Percentiles rank a stretch among this genome's conserved stretches.
Evolutionary conservation across 2,113 vertebrate species (phyloP).

Genomic region (Tachuris rubrigastra): DNA sequence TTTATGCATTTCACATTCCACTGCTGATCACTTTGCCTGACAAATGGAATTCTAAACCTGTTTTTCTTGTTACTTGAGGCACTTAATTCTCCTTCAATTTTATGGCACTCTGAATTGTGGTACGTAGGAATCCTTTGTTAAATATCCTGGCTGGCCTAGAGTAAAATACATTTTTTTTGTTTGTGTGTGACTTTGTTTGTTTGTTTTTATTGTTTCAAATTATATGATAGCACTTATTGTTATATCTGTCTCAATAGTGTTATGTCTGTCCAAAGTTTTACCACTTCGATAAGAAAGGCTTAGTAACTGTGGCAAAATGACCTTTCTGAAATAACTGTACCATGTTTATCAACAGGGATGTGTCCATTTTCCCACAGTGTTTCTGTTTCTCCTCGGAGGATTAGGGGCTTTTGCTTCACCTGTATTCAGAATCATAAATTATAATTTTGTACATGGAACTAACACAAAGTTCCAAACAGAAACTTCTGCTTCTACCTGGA

Average conservation of each 20-base stretch:
- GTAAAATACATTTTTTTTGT: not conserved
- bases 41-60: not conserved
- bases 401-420: not conserved
- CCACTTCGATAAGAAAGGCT: not conserved
- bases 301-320: not conserved
- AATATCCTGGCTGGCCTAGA: not conserved
- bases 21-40: conserved; percentile 11
- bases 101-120: not conserved
- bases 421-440: not conserved
- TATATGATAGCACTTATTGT: not conserved
- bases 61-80: not conserved
- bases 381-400: not conserved
- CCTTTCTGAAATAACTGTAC: not conserved
- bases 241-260: not conserved
- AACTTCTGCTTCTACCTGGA: not conserved
- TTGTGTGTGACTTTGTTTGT: not conserved
- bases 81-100: conserved; percentile 18
- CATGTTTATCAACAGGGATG: accelerated
- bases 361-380: accelerated
- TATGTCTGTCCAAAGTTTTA: not conserved
- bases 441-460: not conserved
- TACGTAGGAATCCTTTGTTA: not conserved
- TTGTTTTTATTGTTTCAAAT: not conserved
- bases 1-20: not conserved
- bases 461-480: not conserved